phyloP scores from a whole-genome alignment of 1,140 invertebrate species.

The Liolophura sinensis region DNA sequence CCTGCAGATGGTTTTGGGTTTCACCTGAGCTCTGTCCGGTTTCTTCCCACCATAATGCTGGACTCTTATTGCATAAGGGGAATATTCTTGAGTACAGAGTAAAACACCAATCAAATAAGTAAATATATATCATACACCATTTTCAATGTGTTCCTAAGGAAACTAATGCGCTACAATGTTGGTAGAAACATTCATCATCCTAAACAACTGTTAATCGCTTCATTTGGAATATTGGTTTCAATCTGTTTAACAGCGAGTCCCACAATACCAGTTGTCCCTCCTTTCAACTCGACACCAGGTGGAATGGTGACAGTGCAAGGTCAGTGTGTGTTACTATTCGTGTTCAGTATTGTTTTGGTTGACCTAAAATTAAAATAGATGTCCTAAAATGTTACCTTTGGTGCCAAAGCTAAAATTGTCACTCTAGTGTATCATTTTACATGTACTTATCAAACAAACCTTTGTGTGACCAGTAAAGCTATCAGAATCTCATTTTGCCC shows the following conservation, averaged over 20 bases:
- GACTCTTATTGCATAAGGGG: too few species aligned
- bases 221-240: background rate
- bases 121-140: too few species aligned
- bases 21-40: too few species aligned
- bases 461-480: background rate
- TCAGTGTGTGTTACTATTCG: background rate
- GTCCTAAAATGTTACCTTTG: constrained; percentile 6
- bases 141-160: too few species aligned
- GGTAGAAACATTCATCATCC: background rate
- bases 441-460: background rate
- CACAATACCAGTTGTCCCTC: constrained; percentile 47
- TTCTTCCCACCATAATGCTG: too few species aligned
- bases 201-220: background rate
- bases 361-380: too few species aligned
- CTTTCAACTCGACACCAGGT: background rate
- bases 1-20: too few species aligned
- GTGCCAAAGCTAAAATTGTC: constrained; percentile 21
- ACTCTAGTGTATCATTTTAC: background rate
- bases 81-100: too few species aligned
- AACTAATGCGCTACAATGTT: background rate
- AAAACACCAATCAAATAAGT: too few species aligned
- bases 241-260: constrained; percentile 32
- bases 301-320: background rate
- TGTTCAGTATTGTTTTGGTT: background rate
- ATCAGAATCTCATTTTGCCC: background rate